phyloP scores from a whole-genome alignment of 1,140 invertebrate species.

The Brachionus rubens region DNA sequence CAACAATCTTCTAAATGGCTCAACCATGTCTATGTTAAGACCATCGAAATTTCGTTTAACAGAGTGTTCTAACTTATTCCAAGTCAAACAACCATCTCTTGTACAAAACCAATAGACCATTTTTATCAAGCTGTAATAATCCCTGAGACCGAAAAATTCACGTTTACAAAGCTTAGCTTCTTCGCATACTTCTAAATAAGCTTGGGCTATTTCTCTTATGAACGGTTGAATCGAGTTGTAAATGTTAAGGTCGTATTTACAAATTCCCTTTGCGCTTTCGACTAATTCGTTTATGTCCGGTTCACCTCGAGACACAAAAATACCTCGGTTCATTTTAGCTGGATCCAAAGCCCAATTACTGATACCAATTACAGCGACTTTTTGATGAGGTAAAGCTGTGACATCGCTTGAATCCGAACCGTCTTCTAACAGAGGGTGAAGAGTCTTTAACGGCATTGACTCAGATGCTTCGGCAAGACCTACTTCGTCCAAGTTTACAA shows the following conservation, averaged over 20 bases:
- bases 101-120: slow-evolving; percentile 52
- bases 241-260: slow-evolving; percentile 48
- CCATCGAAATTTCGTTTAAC: slow-evolving; percentile 54
- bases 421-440: slow-evolving; percentile 50
- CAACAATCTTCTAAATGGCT: slow-evolving; percentile 48
- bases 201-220: slow-evolving; percentile 49
- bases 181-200: slow-evolving; percentile 52
- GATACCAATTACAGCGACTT: slow-evolving; percentile 57
- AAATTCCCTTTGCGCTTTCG: slow-evolving; percentile 53
- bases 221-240: slow-evolving; percentile 47
- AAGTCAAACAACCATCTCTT: slow-evolving; percentile 48
- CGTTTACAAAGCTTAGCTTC: slow-evolving; percentile 48
- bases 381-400: background rate
- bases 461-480: slow-evolving; percentile 54
- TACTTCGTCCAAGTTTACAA: slow-evolving; percentile 56
- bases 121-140: slow-evolving; percentile 58
- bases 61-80: slow-evolving; percentile 51
- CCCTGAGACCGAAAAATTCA: slow-evolving; percentile 58
- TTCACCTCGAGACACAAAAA: slow-evolving; percentile 53
- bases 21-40: slow-evolving; percentile 49
- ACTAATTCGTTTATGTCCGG: slow-evolving; percentile 52
- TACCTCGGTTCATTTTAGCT: slow-evolving; percentile 56
- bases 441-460: slow-evolving; percentile 55
- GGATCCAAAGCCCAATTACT: slow-evolving; percentile 58
- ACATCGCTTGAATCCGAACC: slow-evolving; percentile 45